Evolutionary conservation across 64 coral and sea anemone species (phyloP), one percentile per base, ranked within the genome.

Genomic region (Platygyra sinensis): DNA sequence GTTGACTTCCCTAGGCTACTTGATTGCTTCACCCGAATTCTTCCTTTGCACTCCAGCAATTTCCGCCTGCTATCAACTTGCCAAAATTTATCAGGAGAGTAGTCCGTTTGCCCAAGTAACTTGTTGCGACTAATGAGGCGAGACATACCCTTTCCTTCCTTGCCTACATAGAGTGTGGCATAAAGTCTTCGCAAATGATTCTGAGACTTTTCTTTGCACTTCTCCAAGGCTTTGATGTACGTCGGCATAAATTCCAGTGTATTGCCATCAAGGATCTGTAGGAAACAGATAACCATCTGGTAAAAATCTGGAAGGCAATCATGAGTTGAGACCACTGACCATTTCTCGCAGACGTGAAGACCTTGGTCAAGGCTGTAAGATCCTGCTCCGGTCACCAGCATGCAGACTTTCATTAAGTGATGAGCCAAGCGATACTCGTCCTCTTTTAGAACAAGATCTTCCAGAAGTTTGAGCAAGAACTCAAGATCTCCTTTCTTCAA

Each of bases 41-140:
- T 84, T 25, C 95, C 95, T 80, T 74, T 86, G 28, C 95, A 98
- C 24, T 98, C 95, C 2, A 73, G 60, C 52, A 98, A 72, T 65
- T 91, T 98, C n/a, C 79, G 87, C 17, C 95, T 86, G 57, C 84
- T 83, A 31, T 88, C 72, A 28, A 78, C 83, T 5, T 59, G 72
- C 95, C 95, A 98, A 86, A 94, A 98, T 15, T 36, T 36, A 36
- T 36, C 33, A 3, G 33, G 33, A 36, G 33, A 36, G 33, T 36
- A 36, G 1, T 36, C 33, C 3, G 33, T 36, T 36, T 36, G 1
- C 33, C 33, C 33, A 36, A 36, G 33, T 36, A 36, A 36, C 33
- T 36, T 36, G 33, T 36, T 36, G 33, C 33, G 33, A 36, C 33
- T 36, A 36, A 36, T 36, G 33, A 36, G 33, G 33, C 33, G 33